A percentile compares a stretch with the other conserved stretches of the same genome.
Conservation (phyloP, 2,113 vertebrate species). For the Corythaixoides concolor region DNA sequence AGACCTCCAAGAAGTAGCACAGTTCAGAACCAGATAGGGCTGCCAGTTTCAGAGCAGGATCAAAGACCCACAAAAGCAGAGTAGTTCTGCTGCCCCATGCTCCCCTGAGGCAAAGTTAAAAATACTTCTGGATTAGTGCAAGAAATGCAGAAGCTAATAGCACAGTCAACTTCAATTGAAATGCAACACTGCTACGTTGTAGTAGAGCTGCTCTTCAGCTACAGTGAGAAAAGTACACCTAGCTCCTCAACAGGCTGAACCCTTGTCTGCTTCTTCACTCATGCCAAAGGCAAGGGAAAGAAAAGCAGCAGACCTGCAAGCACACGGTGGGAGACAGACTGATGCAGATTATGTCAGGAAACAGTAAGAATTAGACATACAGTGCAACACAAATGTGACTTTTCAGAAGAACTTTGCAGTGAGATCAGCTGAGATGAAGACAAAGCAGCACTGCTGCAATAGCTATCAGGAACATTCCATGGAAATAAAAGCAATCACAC, state of each 20-base stretch:
- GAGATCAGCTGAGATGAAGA: not conserved
- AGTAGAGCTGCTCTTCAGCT: not conserved
- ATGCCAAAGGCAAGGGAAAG: not conserved
- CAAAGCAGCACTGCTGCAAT: not conserved
- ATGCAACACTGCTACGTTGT: not conserved
- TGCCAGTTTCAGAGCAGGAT: not conserved
- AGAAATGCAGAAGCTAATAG: not conserved
- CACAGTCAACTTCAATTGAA: not conserved
- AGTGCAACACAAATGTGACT: accelerated
- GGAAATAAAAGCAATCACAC: not conserved
- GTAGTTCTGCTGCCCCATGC: not conserved
- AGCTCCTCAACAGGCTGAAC: not conserved
- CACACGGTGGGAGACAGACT: not conserved
- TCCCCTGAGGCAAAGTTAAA: not conserved
- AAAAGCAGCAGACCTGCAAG: not conserved
- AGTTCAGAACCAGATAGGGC: not conserved
- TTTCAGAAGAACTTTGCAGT: not conserved
- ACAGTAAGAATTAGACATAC: not conserved
- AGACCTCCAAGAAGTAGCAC: not conserved
- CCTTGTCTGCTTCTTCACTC: not conserved
- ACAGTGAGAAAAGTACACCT: not conserved
- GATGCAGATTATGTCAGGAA: not conserved
- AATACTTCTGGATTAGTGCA: not conserved
- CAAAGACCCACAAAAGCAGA: not conserved
- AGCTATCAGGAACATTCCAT: accelerated